Percentiles rank a stretch among this genome's conserved stretches.
Evolutionary conservation across 23 tunicate species (phyloP).

Genomic region (Phallusia fumigata): DNA sequence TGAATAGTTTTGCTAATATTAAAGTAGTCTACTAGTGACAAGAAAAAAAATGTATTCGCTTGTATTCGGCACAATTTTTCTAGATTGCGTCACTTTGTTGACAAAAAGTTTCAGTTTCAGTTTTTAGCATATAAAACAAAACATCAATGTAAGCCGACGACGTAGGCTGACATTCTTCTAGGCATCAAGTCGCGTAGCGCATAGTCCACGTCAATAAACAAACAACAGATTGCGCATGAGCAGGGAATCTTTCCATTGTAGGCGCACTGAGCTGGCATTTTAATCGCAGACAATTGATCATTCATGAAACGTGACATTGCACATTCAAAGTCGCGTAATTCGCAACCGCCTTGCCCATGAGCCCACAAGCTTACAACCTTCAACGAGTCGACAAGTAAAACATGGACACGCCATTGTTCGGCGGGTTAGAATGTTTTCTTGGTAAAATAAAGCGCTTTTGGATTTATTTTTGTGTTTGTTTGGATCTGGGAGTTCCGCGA

Average conservation of each 20-base stretch:
- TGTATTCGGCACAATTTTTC: too few relatives aligned
- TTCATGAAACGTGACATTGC: slow-evolving; percentile 6
- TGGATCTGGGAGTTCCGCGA: slow-evolving; percentile 5
- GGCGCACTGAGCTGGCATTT: background rate
- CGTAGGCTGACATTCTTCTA: background rate
- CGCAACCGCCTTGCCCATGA: background rate
- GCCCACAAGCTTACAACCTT: slow-evolving; percentile 1
- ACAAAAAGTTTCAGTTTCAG: too few relatives aligned
- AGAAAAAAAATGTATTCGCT: too few relatives aligned
- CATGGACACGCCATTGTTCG: slow-evolving; percentile 6
- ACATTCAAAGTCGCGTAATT: slow-evolving; percentile 10
- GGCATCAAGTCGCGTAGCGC: too few relatives aligned
- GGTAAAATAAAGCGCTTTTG: background rate
- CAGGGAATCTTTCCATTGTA: background rate
- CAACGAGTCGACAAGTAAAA: background rate
- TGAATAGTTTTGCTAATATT: too few relatives aligned
- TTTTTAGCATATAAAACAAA: too few relatives aligned
- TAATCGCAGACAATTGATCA: slow-evolving; percentile 8
- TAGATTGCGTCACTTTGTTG: too few relatives aligned
- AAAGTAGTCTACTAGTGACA: too few relatives aligned
- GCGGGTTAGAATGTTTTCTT: background rate
- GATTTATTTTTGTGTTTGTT: background rate
- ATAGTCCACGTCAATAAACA: background rate
- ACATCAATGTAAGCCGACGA: background rate
- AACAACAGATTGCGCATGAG: background rate